Evolutionary conservation across 2,888 invertebrate species (phyloP).

Genomic region (Oxytorus armatus): DNA sequence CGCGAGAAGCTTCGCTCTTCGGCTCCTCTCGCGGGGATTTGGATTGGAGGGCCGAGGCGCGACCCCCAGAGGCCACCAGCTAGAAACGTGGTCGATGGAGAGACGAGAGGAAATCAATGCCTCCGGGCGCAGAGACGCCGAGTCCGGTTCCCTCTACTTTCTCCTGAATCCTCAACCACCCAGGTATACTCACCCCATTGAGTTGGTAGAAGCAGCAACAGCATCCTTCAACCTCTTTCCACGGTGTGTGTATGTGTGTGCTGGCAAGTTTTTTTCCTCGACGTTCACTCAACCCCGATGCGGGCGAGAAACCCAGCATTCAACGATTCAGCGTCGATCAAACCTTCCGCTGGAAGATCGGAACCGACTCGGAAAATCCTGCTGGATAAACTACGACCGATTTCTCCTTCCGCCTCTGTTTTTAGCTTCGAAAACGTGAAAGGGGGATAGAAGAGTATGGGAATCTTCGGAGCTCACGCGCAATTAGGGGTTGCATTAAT

Average conservation of each 20-base stretch:
- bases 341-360: slow-evolving; percentile 44
- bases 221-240: neutral
- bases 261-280: neutral
- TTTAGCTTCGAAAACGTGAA: neutral
- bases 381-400: slow-evolving; percentile 43
- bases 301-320: slow-evolving; percentile 39
- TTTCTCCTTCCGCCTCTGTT: neutral
- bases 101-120: slow-evolving; percentile 84
- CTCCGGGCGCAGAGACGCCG: slow-evolving; percentile 67
- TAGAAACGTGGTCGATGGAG: slow-evolving; percentile 80
- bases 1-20: slow-evolving; percentile 54
- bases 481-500: slow-evolving; percentile 40
- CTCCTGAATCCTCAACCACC: slow-evolving; percentile 42
- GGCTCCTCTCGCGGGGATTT: slow-evolving; percentile 77
- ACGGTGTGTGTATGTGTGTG: neutral
- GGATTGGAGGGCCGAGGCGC: slow-evolving; percentile 75
- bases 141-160: slow-evolving; percentile 70
- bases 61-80: slow-evolving; percentile 74
- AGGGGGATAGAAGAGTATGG: neutral
- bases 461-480: too few species aligned
- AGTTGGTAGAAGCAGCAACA: slow-evolving; percentile 32
- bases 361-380: slow-evolving; percentile 52
- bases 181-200: slow-evolving; percentile 24
- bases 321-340: slow-evolving; percentile 59
- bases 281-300: slow-evolving; percentile 14